Percentiles rank a stretch among this genome's conserved stretches.
These are phyloP conservation scores for Agelastica alni DNA, from an alignment of 2,888 invertebrate species.

Conservation along the genomic window DNA sequence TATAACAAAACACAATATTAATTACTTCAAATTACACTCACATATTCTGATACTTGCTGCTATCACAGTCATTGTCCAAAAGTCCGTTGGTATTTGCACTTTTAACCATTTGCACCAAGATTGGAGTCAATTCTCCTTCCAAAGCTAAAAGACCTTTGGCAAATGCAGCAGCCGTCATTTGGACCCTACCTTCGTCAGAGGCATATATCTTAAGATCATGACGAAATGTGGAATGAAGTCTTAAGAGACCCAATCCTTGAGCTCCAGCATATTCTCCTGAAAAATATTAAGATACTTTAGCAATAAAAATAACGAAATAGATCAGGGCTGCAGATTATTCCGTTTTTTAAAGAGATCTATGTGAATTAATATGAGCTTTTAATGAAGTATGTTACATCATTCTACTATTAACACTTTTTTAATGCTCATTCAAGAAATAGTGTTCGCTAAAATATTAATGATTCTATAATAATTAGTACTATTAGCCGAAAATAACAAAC, in stretches of 20 bases:
- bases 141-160: slow-evolving; percentile 96
- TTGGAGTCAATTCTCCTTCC: slow-evolving; percentile 98
- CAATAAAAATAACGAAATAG: too few relatives aligned
- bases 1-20: too few relatives aligned
- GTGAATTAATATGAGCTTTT: too few relatives aligned
- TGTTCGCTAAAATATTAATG: too few relatives aligned
- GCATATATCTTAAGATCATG: slow-evolving; percentile 99
- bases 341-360: too few relatives aligned
- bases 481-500: too few relatives aligned
- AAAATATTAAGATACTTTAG: slow-evolving; percentile 1
- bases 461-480: too few relatives aligned
- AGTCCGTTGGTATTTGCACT: slow-evolving; percentile 98
- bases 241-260: slow-evolving; percentile 91
- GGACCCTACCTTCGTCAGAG: slow-evolving; percentile 98
- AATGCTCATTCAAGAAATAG: too few relatives aligned
- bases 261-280: slow-evolving; percentile 84
- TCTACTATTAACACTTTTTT: too few relatives aligned
- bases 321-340: neutral
- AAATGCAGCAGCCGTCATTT: slow-evolving; percentile 99
- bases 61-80: slow-evolving; percentile 97
- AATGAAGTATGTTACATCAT: too few relatives aligned
- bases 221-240: slow-evolving; percentile 96
- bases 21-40: too few relatives aligned
- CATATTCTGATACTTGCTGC: slow-evolving; percentile 93
- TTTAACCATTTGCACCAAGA: slow-evolving; percentile 99